A percentile compares a stretch with the other conserved stretches of the same genome.
Conservation (phyloP, 2,113 vertebrate genomes). For the Erinaceus europaeus region DNA sequence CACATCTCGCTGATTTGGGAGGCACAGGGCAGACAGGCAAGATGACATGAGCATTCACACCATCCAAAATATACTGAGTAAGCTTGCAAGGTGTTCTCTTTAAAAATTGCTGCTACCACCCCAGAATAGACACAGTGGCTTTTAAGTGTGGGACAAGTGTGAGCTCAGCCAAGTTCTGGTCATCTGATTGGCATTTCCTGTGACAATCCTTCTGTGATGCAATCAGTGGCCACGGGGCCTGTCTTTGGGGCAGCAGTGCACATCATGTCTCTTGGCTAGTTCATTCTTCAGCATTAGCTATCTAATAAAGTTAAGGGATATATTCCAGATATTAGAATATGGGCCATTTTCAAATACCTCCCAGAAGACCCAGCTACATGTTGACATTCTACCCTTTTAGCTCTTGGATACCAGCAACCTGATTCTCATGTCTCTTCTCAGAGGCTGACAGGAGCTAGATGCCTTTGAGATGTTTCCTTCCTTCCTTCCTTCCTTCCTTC, state of each 20-base stretch:
- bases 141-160: conserved; percentile 46
- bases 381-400: conserved; percentile 7
- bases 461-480: neutral
- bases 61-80: neutral
- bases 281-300: neutral
- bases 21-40: neutral
- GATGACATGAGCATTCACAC: neutral
- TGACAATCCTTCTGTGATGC: neutral
- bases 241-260: neutral
- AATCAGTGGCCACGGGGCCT: neutral
- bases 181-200: neutral
- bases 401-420: neutral
- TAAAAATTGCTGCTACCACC: conserved; percentile 47
- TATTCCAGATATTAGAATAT: neutral
- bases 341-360: neutral
- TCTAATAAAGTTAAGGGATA: neutral
- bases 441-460: neutral
- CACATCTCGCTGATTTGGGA: neutral
- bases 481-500: too few species aligned
- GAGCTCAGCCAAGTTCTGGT: neutral
- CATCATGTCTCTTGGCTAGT: neutral
- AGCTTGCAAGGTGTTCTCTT: neutral
- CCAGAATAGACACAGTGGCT: conserved; percentile 53
- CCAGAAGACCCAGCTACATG: neutral
- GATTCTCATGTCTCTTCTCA: neutral